Base-by-base conservation (phyloP, 2,888 invertebrate genomes). In the Limnephilus rhombicus region DNA sequence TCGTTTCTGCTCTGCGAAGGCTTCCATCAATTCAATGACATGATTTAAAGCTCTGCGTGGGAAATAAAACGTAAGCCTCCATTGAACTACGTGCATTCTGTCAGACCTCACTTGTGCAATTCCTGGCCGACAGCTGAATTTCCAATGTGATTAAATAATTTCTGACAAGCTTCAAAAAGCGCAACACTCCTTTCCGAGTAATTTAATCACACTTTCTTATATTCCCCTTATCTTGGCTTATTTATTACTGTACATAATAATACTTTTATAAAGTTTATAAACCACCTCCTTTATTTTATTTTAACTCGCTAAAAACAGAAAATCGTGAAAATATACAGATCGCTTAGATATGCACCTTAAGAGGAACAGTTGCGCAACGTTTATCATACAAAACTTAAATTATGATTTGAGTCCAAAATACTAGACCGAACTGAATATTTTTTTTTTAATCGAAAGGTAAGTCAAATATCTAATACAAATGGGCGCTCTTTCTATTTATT, bases 61-160 rank as follows among this genome's bases (percentile, higher is more conserved):
- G 7, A 3, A 9, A 68, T 68, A n/a, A 68, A n/a, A 83, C 34
- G 83, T 41, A 83, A 11, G 37, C 83, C 37, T 37, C 34, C 37
- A 37, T 11, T 9, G 83, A 83, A 24, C 83, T 83, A 83, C 83
- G 83, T 83, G 83, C 83, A 5, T 24, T 34, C 83, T n/a, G 83
- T 83, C 83, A 83, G 83, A 37, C 24, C 18, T 31, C 4, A 7
- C 83, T 68, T 68, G 68, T 68, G 68, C n/a, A 68, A 68, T 68
- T 7, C 24, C 53, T 24, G 9, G n/a, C 68, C 24, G 31, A 34
- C 83, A 83, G 37, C 37, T 83, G 83, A 37, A 83, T 41, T 83
- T 83, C 37, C 83, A 37, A 4, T 9, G 37, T 24, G 83, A 83
- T 83, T 31, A 12, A 83, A 37, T 31, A 24, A 37, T 37, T 83